These are phyloP conservation scores for Anoplolepis gracilipes DNA, from an alignment of 1,140 invertebrate genomes.

Conservation along the genomic window DNA sequence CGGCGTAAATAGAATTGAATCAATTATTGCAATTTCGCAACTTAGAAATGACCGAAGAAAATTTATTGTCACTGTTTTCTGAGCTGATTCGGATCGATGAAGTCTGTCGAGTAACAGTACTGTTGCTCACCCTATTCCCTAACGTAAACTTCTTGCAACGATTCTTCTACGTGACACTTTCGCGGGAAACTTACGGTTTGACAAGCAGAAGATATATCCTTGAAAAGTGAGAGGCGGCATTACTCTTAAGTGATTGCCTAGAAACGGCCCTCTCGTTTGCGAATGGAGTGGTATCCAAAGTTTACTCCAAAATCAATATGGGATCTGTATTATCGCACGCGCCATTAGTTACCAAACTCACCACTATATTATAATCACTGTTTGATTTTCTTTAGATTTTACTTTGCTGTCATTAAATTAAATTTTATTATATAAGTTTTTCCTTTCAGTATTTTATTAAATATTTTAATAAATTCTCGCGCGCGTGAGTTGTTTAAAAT, in stretches of 20 bases:
- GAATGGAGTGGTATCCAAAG: constrained; percentile 24
- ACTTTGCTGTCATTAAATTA: not conserved
- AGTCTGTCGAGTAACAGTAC: constrained; percentile 47
- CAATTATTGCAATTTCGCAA: constrained; percentile 54
- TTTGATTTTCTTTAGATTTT: not conserved
- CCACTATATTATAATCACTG: not conserved
- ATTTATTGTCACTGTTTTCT: constrained; percentile 47
- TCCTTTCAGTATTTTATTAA: not conserved
- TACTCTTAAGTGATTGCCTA: constrained; percentile 57
- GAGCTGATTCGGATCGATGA: constrained; percentile 32
- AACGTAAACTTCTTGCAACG: constrained; percentile 34
- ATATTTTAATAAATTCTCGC: constrained; percentile 22
- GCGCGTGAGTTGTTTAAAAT: not conserved
- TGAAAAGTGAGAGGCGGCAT: constrained; percentile 57
- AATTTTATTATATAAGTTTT: not conserved
- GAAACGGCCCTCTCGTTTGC: constrained; percentile 39
- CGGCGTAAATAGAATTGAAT: constrained; percentile 28
- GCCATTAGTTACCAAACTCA: constrained; percentile 19
- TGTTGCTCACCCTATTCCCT: constrained; percentile 22
- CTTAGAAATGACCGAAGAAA: constrained; percentile 22
- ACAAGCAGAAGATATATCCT: constrained; percentile 55
- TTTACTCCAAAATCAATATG: constrained; percentile 7
- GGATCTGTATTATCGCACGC: not conserved
- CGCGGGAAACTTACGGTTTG: constrained; percentile 45
- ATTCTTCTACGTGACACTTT: constrained; percentile 30